Percentiles rank a stretch among this genome's conserved stretches.
Conservation (phyloP, 2,113 vertebrate species). For the Chloropsis cyanopogon region DNA sequence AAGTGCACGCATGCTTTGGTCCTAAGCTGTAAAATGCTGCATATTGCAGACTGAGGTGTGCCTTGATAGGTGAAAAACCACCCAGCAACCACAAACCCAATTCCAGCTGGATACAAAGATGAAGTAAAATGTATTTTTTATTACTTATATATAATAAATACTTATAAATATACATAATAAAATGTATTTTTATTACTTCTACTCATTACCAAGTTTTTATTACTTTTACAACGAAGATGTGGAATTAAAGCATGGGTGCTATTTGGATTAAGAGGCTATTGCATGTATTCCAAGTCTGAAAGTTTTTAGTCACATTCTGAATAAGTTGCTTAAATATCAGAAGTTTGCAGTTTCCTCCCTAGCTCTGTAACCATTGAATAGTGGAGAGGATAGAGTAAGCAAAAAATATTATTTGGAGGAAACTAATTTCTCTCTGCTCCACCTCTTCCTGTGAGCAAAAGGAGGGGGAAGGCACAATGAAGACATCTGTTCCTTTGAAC, state of each 20-base stretch:
- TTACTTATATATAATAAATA: too few relatives aligned
- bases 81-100: neutral
- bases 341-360: neutral
- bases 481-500: conserved; percentile 64
- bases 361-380: neutral
- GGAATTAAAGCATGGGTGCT: neutral
- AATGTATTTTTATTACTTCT: too few relatives aligned
- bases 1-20: neutral
- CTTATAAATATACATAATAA: too few relatives aligned
- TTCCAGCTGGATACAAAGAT: neutral
- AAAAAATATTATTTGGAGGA: neutral
- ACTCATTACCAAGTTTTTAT: neutral
- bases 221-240: neutral
- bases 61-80: neutral
- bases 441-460: conserved; percentile 32
- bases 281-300: neutral
- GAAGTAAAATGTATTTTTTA: neutral
- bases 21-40: neutral
- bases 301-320: neutral
- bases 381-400: neutral
- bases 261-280: neutral
- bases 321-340: neutral
- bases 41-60: neutral
- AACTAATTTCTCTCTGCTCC: conserved; percentile 12
- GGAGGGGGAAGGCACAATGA: conserved; percentile 6